Conservation (phyloP, 2,888 invertebrate species). For the Pheosia gnoma region DNA sequence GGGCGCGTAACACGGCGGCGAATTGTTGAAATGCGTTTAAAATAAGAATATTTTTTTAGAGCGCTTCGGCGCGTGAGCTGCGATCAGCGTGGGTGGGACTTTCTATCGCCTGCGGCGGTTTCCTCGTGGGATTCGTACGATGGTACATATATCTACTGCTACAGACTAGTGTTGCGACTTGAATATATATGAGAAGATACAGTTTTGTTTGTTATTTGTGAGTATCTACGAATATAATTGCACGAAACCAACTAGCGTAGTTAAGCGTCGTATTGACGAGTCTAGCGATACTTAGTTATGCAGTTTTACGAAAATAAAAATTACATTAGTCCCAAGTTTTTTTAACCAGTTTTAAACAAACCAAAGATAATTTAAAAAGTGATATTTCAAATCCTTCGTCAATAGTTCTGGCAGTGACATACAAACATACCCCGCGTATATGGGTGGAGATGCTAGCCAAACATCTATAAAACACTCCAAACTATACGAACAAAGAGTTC, state of each 20-base stretch:
- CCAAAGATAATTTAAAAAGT: too few species aligned
- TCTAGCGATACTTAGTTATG: too few species aligned
- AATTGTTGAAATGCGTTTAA: slow-evolving; percentile 58
- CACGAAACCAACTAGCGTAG: too few species aligned
- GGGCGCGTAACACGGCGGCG: slow-evolving; percentile 78
- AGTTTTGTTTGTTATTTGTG: slow-evolving; percentile 24
- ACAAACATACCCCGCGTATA: not conserved
- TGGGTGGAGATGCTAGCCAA: not conserved
- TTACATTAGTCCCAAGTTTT: too few species aligned
- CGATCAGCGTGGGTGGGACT: slow-evolving; percentile 76
- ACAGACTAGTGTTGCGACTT: slow-evolving; percentile 35
- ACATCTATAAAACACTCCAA: slow-evolving; percentile 16
- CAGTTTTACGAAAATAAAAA: too few species aligned
- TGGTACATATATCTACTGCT: slow-evolving; percentile 37
- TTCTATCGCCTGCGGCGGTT: slow-evolving; percentile 74
- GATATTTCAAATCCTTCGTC: too few species aligned
- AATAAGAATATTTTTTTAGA: slow-evolving; percentile 61
- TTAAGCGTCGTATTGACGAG: too few species aligned
- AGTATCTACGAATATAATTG: too few species aligned
- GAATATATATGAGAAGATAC: slow-evolving; percentile 41
- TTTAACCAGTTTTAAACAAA: too few species aligned
- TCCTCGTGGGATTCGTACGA: slow-evolving; percentile 69
- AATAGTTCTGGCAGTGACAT: not conserved
- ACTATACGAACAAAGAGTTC: slow-evolving; percentile 36
- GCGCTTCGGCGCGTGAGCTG: slow-evolving; percentile 47